These are phyloP conservation scores for Sycophila texana DNA, from an alignment of 2,888 invertebrate genomes.

Conservation along the genomic window DNA sequence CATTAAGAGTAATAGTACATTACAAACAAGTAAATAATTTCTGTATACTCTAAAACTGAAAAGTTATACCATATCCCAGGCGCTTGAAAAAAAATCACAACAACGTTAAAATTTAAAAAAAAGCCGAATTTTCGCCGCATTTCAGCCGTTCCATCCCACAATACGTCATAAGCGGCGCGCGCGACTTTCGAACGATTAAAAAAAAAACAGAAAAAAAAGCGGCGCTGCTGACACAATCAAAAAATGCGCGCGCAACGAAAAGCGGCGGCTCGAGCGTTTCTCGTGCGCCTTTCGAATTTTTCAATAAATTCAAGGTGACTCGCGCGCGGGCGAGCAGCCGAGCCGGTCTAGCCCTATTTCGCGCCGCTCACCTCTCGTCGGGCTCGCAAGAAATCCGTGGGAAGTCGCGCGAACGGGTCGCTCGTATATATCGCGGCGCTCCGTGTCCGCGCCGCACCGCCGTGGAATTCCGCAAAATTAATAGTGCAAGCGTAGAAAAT, in stretches of 20 bases:
- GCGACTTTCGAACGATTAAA: background rate
- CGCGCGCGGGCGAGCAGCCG: slow-evolving; percentile 46
- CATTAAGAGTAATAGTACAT: no score
- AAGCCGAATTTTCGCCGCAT: no score
- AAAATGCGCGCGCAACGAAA: slow-evolving; percentile 15
- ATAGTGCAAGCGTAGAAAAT: no score
- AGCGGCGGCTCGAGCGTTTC: slow-evolving; percentile 24
- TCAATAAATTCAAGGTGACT: slow-evolving; percentile 54
- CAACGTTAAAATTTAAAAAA: no score
- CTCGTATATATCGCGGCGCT: no score
- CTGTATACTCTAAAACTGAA: no score
- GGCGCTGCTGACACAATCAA: background rate
- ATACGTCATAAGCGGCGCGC: background rate
- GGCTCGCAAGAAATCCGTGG: slow-evolving; percentile 34
- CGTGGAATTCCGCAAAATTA: no score
- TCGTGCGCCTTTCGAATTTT: slow-evolving; percentile 49
- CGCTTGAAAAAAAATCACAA: no score
- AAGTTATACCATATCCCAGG: no score
- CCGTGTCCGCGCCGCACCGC: no score
- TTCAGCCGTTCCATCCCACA: no score
- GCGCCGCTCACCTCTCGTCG: slow-evolving; percentile 21
- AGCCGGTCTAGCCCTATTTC: background rate
- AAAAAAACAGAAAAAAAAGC: background rate
- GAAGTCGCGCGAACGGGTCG: slow-evolving; percentile 15
- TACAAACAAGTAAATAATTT: no score